Percentiles rank a stretch among this genome's conserved stretches.
phyloP scores from a whole-genome alignment of 2,113 vertebrate species.

The Myodes glareolus region DNA sequence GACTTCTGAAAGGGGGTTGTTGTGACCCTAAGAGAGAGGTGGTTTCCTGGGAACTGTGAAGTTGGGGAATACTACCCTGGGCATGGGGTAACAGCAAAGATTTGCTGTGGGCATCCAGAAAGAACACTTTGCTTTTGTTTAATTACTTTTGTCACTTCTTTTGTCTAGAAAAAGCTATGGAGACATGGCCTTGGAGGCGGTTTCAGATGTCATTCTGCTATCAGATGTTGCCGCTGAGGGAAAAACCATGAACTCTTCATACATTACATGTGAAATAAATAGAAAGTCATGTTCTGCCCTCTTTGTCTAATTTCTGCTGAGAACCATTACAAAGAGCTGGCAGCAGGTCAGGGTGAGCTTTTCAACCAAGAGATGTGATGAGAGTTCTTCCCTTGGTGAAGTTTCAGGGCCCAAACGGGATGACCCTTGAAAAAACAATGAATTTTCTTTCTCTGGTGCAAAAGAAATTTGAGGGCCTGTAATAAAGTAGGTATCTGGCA shows the following conservation, averaged over 20 bases:
- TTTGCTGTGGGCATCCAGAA: background rate
- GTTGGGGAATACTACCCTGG: background rate
- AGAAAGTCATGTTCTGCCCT: background rate
- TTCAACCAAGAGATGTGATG: background rate
- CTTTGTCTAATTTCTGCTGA: background rate
- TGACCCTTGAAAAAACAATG: background rate
- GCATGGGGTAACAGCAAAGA: background rate
- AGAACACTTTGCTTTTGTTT: conserved; percentile 77
- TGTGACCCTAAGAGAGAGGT: background rate
- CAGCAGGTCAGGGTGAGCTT: background rate
- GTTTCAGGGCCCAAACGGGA: background rate
- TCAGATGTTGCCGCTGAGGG: conserved; percentile 39
- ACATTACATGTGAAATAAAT: conserved; percentile 29
- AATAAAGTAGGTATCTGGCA: background rate
- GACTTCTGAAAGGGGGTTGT: rapidly evolving
- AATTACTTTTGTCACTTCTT: background rate
- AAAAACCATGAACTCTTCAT: conserved; percentile 46
- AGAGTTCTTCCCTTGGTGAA: background rate
- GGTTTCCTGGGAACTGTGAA: background rate
- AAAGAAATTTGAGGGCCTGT: background rate
- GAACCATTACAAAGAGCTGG: rapidly evolving
- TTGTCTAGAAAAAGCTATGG: conserved; percentile 25
- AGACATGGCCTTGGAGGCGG: conserved; percentile 33
- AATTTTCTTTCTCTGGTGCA: background rate
- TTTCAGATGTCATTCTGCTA: conserved; percentile 42